Percentiles rank a stretch among this genome's conserved stretches.
Evolutionary conservation across 2,113 vertebrate species (phyloP).

Genomic region (Leptobrachium ailaonicum): DNA sequence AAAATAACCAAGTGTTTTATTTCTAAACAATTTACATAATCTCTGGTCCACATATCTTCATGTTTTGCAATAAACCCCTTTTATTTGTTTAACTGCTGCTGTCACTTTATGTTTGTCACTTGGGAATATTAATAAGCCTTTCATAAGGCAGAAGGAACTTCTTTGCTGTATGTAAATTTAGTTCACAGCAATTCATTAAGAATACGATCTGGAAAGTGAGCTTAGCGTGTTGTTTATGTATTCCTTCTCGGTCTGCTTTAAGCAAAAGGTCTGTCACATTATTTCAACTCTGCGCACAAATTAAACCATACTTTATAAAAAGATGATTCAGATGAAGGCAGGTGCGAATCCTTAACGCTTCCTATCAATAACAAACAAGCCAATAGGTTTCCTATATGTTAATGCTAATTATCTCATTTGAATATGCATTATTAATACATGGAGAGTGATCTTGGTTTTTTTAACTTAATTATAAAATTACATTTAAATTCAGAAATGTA

Average conservation of each 20-base stretch:
- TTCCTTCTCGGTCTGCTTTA: not conserved
- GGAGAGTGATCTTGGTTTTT: not conserved
- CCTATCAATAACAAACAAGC: not conserved
- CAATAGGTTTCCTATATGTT: not conserved
- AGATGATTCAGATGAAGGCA: not conserved
- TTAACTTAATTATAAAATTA: not conserved
- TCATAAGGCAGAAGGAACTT: not conserved
- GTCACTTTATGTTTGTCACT: not conserved
- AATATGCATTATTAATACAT: not conserved
- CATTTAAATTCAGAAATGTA: not conserved
- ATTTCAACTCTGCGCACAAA: not conserved
- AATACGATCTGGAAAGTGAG: not conserved
- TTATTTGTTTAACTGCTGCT: not conserved
- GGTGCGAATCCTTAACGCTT: not conserved
- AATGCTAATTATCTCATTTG: slow-evolving; percentile 2
- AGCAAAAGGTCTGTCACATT: not conserved
- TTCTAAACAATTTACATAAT: no score
- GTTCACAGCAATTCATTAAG: not conserved
- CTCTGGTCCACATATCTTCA: no score
- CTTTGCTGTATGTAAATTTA: no score
- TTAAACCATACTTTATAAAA: not conserved
- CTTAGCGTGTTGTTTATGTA: not conserved
- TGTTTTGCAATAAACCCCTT: no score
- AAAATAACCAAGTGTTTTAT: no score
- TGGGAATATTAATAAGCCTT: not conserved